Base-by-base conservation (phyloP, 2,113 vertebrate species). In the Gopherus flavomarginatus region DNA sequence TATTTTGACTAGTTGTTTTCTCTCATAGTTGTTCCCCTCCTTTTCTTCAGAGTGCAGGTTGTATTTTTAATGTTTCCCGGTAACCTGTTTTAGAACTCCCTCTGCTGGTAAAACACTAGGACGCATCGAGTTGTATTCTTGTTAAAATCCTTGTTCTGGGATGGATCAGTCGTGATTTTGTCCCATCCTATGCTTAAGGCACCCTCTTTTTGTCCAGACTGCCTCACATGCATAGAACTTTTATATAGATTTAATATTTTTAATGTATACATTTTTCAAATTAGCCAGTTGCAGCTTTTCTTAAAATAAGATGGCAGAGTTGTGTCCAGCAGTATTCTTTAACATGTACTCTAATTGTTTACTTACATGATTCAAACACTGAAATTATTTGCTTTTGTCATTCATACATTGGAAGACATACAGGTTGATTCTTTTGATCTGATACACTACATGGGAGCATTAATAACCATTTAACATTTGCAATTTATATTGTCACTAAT, bases 41-140 rank as follows among this genome's bases (percentile, higher is more conserved):
- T 35, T 57, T 14, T 38, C 16, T n/a, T 81, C n/a, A 2, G n/a
- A 54, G 5, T 2, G 22, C 2, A 56, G 57, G 6, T 50, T 38
- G 3, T 1, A 0, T 1, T 21, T 6, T 2, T 1, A 0, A 0
- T 2, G n/a, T 38, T 72, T 88, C 38, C 49, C 5, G 5, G 42
- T 88, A 89, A 4, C 22, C 27, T 47, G 84, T 62, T 87, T 2
- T 91, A 52, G 42, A 65, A 82, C 91, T 89, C 98, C 98, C 96
- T 98, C 98, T 97, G 42, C 95, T 98, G 98, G 95, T 93, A 5
- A 38, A 90, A 27, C 14, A 1, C 26, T 90, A 92, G 26, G 38
- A 12, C 87, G 44, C 44, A 59, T 69, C 22, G 24, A 95, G 53
- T 27, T 0, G 0, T 11, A 7, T 79, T 77, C 8, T 26, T 1